Conservation (phyloP, 2,113 vertebrate genomes). For the Isichthys henryi region DNA sequence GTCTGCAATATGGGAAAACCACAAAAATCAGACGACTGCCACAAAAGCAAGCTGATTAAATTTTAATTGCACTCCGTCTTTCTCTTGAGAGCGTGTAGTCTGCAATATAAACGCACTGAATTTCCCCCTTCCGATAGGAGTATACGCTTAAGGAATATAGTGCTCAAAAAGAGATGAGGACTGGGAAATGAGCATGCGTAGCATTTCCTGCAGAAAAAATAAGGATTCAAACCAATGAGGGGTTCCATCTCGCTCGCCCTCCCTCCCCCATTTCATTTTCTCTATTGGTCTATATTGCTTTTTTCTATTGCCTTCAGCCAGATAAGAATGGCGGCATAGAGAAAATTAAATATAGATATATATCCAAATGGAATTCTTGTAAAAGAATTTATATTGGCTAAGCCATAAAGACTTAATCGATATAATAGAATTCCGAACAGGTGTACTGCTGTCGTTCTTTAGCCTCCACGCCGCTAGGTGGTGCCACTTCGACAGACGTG, state of each 20-base stretch:
- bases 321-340: not conserved
- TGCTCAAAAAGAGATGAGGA: not conserved
- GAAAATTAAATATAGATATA: not conserved
- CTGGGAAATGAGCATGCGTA: slow-evolving; percentile 23
- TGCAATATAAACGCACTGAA: not conserved
- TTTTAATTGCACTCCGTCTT: not conserved
- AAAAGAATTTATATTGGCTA: not conserved
- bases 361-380: not conserved
- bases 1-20: slow-evolving; percentile 6
- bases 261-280: not conserved
- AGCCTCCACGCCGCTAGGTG: slow-evolving; percentile 7
- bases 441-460: not conserved
- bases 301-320: not conserved
- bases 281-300: not conserved
- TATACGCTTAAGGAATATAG: not conserved
- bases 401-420: not conserved
- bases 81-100: not conserved
- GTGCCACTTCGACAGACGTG: not conserved
- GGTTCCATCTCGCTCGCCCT: not conserved
- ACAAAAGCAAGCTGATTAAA: not conserved
- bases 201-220: slow-evolving; percentile 20
- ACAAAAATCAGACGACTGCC: not conserved
- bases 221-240: not conserved
- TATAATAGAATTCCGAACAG: not conserved
- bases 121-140: not conserved